phyloP scores from a whole-genome alignment of 2,797 vertebrate genomes.

The Brotula barbata region DNA sequence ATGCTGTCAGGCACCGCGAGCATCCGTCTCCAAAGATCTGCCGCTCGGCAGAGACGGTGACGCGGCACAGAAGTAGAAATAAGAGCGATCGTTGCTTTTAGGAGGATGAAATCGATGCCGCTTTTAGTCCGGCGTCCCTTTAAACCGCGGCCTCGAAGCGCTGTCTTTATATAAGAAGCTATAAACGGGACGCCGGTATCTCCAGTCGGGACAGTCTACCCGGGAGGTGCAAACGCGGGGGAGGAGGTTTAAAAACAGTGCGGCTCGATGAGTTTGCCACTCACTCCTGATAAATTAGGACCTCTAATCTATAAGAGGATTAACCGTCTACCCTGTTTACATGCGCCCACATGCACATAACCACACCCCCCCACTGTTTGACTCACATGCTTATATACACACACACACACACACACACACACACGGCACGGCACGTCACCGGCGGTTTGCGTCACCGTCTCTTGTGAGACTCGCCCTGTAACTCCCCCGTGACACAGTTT shows the following conservation, averaged over 20 bases:
- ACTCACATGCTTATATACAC: slow-evolving; percentile 6
- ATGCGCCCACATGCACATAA: slow-evolving; percentile 47
- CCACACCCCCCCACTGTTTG: slow-evolving; percentile 27
- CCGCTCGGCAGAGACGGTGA: no score
- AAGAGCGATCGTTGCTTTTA: no score
- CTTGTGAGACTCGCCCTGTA: slow-evolving; percentile 23
- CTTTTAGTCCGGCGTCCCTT: no score
- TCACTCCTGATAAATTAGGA: slow-evolving; percentile 82
- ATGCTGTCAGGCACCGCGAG: no score
- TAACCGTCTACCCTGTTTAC: slow-evolving; percentile 69
- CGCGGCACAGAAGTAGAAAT: no score
- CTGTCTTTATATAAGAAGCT: no score
- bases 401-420: slow-evolving; percentile 34
- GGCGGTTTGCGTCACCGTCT: slow-evolving; percentile 36
- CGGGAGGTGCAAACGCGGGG: slow-evolving; percentile 11
- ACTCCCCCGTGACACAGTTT: slow-evolving; percentile 31
- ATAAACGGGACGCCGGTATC: no score
- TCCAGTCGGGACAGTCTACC: background rate
- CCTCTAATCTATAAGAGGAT: slow-evolving; percentile 83
- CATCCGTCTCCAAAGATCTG: no score
- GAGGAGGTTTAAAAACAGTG: slow-evolving; percentile 52
- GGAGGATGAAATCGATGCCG: no score
- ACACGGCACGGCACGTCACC: slow-evolving; percentile 20
- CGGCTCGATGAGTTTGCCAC: slow-evolving; percentile 57
- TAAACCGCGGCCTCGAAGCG: no score